Conservation (phyloP, 1,140 invertebrate genomes). For the Tetranychus cinnabarinus region DNA sequence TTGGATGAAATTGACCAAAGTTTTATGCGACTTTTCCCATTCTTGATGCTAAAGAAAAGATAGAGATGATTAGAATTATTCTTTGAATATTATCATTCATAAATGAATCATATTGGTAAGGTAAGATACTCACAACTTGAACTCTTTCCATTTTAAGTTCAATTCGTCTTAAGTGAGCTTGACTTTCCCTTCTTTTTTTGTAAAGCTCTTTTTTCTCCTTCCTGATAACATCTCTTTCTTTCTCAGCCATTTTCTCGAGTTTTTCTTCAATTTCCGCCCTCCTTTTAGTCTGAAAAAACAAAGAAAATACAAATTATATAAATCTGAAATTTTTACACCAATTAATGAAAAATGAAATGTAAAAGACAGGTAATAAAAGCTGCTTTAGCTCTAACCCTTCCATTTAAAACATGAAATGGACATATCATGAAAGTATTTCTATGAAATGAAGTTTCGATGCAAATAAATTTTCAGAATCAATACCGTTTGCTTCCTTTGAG, state of each 20-base stretch:
- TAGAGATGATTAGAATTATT: neutral
- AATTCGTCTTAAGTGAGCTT: conserved; percentile 62
- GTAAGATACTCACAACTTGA: conserved; percentile 36
- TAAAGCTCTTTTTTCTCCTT: conserved; percentile 64
- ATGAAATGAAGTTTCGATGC: no score
- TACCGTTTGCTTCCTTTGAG: conserved; percentile 45
- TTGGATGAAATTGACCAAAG: conserved; percentile 55
- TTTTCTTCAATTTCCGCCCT: conserved; percentile 72
- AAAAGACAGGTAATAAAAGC: neutral
- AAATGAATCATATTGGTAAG: neutral
- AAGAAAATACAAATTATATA: neutral
- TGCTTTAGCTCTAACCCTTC: no score
- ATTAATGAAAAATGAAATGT: conserved; percentile 7
- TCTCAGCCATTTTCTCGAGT: conserved; percentile 64
- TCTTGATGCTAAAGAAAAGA: conserved; percentile 33
- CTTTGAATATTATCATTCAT: neutral
- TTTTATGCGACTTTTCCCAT: conserved; percentile 56
- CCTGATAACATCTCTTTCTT: conserved; percentile 60
- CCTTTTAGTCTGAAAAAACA: conserved; percentile 40
- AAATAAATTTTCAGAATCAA: neutral
- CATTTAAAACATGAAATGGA: no score
- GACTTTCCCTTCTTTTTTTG: conserved; percentile 53
- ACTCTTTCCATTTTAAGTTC: conserved; percentile 71
- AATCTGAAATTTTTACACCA: conserved; percentile 3
- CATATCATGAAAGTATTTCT: no score